Conservation (phyloP, 2,113 vertebrate genomes). For the Hiodon alosoides region DNA sequence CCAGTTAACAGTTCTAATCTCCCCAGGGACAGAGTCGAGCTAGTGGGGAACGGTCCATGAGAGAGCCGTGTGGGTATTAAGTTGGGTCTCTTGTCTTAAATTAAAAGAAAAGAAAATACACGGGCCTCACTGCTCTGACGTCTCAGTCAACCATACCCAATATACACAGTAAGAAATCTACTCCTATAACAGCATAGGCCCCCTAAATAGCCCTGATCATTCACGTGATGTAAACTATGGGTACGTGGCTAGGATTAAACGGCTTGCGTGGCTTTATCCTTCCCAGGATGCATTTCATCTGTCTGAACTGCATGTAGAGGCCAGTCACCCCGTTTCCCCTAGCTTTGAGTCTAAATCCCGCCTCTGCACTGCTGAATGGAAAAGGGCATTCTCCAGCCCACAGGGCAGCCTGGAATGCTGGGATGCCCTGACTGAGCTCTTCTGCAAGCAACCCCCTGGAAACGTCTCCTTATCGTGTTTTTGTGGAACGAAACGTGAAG, state of each 20-base stretch:
- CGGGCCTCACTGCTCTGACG: too few relatives aligned
- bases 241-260: slow-evolving; percentile 44
- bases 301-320: slow-evolving; percentile 50
- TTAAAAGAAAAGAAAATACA: background rate
- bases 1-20: background rate
- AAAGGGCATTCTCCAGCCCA: slow-evolving; percentile 47
- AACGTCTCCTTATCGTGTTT: background rate
- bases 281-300: slow-evolving; percentile 51
- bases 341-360: slow-evolving; percentile 36
- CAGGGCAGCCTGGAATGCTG: background rate
- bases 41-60: background rate
- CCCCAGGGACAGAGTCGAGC: background rate
- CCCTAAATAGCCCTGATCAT: slow-evolving; percentile 24
- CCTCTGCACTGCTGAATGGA: slow-evolving; percentile 40
- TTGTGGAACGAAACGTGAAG: slow-evolving; percentile 10
- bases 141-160: background rate
- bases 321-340: slow-evolving; percentile 47
- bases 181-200: slow-evolving; percentile 1
- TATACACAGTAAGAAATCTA: background rate
- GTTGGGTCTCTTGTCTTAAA: background rate
- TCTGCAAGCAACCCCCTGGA: slow-evolving; percentile 20
- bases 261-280: slow-evolving; percentile 46
- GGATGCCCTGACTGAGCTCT: slow-evolving; percentile 14
- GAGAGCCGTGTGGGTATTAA: background rate
- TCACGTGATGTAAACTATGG: slow-evolving; percentile 26